Conservation (phyloP, 2,113 vertebrate species). For the Peromyscus leucopus region DNA sequence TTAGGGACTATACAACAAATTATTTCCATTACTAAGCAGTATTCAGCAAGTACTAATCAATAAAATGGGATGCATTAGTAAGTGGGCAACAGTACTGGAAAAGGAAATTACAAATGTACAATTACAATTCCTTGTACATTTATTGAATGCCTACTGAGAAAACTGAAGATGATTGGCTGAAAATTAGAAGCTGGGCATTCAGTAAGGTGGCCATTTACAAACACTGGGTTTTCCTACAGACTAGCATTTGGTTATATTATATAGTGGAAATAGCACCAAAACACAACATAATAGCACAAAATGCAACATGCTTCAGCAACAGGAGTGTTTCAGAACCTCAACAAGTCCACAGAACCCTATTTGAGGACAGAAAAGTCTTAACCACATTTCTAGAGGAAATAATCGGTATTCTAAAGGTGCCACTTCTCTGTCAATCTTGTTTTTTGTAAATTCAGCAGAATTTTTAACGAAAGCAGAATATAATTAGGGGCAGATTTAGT, state of each 20-base stretch:
- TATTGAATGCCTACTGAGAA: constrained; percentile 24
- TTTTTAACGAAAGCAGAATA: background rate
- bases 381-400: constrained; percentile 35
- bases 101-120: constrained; percentile 6
- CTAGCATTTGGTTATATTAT: background rate
- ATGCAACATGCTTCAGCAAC: background rate
- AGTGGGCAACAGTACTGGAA: background rate
- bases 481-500: constrained; percentile 7
- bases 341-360: constrained; percentile 8
- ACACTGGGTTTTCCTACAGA: background rate
- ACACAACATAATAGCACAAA: background rate
- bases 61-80: background rate
- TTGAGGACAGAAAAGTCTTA: constrained; percentile 32
- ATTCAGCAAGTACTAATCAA: background rate
- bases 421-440: constrained; percentile 31
- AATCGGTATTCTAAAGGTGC: constrained; percentile 15
- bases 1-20: background rate
- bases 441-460: constrained; percentile 23
- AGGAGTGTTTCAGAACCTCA: background rate
- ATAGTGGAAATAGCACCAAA: background rate
- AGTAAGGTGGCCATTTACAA: background rate
- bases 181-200: constrained; percentile 23
- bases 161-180: constrained; percentile 11
- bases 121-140: background rate
- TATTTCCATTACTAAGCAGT: background rate